Evolutionary conservation across 2,888 invertebrate species (phyloP).

Genomic region (Blomia tropicalis): DNA sequence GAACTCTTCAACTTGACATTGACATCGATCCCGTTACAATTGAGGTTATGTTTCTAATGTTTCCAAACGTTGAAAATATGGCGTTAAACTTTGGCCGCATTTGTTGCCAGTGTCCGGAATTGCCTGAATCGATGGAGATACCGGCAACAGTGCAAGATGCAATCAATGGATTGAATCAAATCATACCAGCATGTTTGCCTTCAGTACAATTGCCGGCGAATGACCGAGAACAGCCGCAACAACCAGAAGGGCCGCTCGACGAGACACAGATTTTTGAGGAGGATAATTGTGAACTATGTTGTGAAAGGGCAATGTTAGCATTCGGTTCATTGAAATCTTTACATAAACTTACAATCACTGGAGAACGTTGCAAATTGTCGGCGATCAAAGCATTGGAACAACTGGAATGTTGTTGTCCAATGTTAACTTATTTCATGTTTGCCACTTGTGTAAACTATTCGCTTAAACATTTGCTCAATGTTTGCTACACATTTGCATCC

Average conservation of each 20-base stretch:
- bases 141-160: background rate
- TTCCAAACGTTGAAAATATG: background rate
- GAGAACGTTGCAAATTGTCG: background rate
- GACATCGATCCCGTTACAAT: background rate
- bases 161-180: background rate
- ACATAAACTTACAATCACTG: background rate
- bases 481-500: background rate
- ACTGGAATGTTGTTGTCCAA: too few relatives aligned
- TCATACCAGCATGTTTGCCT: background rate
- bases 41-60: background rate
- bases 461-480: background rate
- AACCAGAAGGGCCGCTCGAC: background rate
- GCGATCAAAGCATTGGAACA: background rate
- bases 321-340: background rate
- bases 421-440: background rate
- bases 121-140: background rate
- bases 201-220: background rate
- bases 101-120: slow-evolving; percentile 4
- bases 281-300: background rate
- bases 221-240: background rate
- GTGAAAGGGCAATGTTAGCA: background rate
- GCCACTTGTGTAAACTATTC: slow-evolving; percentile 4
- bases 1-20: background rate
- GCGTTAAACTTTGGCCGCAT: background rate
- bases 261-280: background rate